Evolutionary conservation across 1,140 invertebrate species (phyloP).

Genomic region (Papilio polyxenes): DNA sequence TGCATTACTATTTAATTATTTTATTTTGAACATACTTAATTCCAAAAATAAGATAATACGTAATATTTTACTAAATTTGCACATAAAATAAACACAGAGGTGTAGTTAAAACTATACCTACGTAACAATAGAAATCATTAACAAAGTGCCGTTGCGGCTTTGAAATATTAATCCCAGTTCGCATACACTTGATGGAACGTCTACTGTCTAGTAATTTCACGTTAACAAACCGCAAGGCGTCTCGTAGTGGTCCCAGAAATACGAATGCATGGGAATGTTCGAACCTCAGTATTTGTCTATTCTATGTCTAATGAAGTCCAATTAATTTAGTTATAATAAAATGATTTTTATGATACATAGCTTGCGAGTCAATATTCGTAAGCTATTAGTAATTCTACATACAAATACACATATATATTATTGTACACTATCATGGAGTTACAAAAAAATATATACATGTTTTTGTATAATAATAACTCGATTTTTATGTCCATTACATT

Average conservation of each 20-base stretch:
- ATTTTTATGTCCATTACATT: too few relatives aligned
- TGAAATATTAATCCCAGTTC: neutral
- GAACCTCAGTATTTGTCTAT: neutral
- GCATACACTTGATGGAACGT: neutral
- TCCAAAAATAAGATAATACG: too few relatives aligned
- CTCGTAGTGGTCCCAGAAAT: neutral
- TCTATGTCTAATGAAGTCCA: neutral
- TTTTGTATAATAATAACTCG: too few relatives aligned
- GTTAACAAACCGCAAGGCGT: slow-evolving; percentile 5
- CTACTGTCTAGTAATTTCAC: neutral
- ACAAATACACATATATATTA: too few relatives aligned
- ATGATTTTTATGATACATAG: too few relatives aligned
- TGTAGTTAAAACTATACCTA: neutral
- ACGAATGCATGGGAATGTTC: neutral
- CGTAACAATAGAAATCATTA: neutral
- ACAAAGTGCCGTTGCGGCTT: neutral
- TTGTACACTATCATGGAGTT: too few relatives aligned
- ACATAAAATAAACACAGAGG: too few relatives aligned
- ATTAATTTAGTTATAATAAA: neutral
- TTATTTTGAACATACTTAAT: too few relatives aligned
- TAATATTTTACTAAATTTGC: too few relatives aligned
- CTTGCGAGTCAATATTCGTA: too few relatives aligned
- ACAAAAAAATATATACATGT: too few relatives aligned
- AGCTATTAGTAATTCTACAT: too few relatives aligned
- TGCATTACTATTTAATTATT: neutral